Evolutionary conservation across 2,888 invertebrate species (phyloP).

Genomic region (Cybosia mesomella): DNA sequence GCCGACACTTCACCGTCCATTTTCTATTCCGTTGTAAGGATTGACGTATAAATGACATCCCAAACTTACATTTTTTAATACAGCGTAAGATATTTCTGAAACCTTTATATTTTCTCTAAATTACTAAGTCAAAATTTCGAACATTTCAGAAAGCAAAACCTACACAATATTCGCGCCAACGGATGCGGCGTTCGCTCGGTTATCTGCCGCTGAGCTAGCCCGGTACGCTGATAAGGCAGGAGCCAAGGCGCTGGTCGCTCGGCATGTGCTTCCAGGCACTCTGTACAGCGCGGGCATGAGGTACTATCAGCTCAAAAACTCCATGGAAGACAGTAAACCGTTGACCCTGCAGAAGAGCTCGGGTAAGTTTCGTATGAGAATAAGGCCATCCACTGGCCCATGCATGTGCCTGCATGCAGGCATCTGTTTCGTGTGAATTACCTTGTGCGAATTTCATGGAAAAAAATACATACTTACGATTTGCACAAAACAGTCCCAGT

Average conservation of each 20-base stretch:
- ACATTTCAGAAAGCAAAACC: conserved; percentile 90
- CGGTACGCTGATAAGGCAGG: conserved; percentile 88
- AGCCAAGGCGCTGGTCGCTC: conserved; percentile 91
- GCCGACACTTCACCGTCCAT: too few species aligned
- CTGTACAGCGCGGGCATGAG: conserved; percentile 95
- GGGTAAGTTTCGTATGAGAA: conserved; percentile 78
- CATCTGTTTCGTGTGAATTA: too few species aligned
- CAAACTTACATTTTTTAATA: too few species aligned
- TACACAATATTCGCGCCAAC: conserved; percentile 95
- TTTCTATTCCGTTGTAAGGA: too few species aligned
- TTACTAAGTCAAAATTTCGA: neutral
- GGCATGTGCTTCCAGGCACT: conserved; percentile 92
- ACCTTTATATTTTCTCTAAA: neutral
- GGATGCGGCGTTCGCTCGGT: conserved; percentile 92
- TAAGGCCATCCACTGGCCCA: too few species aligned
- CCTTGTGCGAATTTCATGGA: too few species aligned
- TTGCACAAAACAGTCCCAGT: too few species aligned
- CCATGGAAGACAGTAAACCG: conserved; percentile 91
- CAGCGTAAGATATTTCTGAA: too few species aligned
- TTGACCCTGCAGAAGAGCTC: conserved; percentile 93
- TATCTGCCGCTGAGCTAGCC: conserved; percentile 88
- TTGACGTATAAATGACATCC: too few species aligned
- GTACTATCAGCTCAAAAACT: conserved; percentile 94
- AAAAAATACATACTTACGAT: too few species aligned
- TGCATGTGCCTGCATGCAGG: too few species aligned